Base-by-base conservation (phyloP, 2,888 invertebrate genomes). In the Andrena minutula region DNA sequence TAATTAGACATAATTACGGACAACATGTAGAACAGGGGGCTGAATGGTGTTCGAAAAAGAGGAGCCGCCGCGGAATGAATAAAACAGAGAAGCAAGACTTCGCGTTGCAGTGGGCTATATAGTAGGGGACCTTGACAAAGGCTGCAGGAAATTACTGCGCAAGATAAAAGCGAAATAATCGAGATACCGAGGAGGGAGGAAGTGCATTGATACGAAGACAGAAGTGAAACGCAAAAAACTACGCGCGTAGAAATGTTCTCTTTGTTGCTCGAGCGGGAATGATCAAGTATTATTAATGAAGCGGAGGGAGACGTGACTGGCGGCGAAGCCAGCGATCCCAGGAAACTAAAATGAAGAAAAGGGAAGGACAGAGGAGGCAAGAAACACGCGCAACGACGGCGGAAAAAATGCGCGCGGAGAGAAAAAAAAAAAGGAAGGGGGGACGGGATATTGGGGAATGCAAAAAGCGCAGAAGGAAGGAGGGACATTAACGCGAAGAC, bases 401-500 rank as follows among this genome's bases (percentile, higher is more conserved):
- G 35, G n/a, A 30, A 23, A 69, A 61, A 69, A 35, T 53, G 69
- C 35, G 41, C 28, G 16, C 2, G 26, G 30, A 68, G 41, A 53
- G 63, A 41, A 26, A 49, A 10, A 26, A 10, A 7, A n/a, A n/a
- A n/a, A n/a, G n/a, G n/a, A n/a, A n/a, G n/a, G 30, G 23, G 32
- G 56, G 10, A 6, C 20, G 32, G 23, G 56, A 56, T 56, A 56
- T 56, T 8, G 4, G 7, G n/a, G 63, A 71, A 32, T 71, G 64
- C 20, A 32, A 71, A 53, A 75, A 70, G 32, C 51, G 32, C 32
- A 26, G 51, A 32, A 49, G 30, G 30, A 66, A 61, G 61, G 49
- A 28, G 6, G 30, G 23, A 4, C n/a, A 30, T 71, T 74, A 74
- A 66, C 10, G 56, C 12, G 28, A 71, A 47, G 61, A 64, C 32